Conservation (phyloP, 2,888 invertebrate genomes). For the Hoplodrina ambigua region DNA sequence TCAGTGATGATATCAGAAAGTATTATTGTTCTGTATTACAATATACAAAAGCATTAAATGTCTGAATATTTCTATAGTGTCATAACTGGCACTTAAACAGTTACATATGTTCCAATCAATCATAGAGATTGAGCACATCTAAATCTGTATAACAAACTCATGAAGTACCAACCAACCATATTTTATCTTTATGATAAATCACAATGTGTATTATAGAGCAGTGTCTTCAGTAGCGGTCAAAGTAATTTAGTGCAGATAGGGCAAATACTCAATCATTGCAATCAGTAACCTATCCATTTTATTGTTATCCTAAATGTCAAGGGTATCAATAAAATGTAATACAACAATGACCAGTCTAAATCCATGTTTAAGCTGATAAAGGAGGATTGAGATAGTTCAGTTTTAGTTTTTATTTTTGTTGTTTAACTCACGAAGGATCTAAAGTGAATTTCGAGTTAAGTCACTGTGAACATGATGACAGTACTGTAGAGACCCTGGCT, state of each 20-base stretch:
- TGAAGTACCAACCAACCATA: conserved; percentile 13
- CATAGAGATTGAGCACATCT: conserved; percentile 38
- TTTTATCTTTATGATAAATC: conserved; percentile 42
- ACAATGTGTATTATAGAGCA: conserved; percentile 22
- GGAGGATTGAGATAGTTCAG: neutral
- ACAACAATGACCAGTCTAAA: neutral
- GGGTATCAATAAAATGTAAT: conserved; percentile 5
- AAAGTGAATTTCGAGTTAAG: neutral
- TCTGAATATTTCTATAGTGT: conserved; percentile 11
- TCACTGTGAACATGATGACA: neutral
- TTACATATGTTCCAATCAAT: conserved; percentile 41
- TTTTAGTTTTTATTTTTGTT: too few species aligned
- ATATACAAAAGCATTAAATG: neutral
- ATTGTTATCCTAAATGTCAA: conserved; percentile 20
- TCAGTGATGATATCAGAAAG: neutral
- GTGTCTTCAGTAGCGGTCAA: conserved; percentile 6
- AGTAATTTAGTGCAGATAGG: neutral
- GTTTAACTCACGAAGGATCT: neutral
- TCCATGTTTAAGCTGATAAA: neutral
- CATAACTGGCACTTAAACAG: conserved; percentile 21
- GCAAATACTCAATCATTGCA: conserved; percentile 43
- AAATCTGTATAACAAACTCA: conserved; percentile 25
- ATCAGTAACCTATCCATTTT: conserved; percentile 43
- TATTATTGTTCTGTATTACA: neutral
- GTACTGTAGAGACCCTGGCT: too few species aligned